These are phyloP conservation scores for Chelmon rostratus DNA, from an alignment of 2,797 vertebrate species.

Conservation along the genomic window DNA sequence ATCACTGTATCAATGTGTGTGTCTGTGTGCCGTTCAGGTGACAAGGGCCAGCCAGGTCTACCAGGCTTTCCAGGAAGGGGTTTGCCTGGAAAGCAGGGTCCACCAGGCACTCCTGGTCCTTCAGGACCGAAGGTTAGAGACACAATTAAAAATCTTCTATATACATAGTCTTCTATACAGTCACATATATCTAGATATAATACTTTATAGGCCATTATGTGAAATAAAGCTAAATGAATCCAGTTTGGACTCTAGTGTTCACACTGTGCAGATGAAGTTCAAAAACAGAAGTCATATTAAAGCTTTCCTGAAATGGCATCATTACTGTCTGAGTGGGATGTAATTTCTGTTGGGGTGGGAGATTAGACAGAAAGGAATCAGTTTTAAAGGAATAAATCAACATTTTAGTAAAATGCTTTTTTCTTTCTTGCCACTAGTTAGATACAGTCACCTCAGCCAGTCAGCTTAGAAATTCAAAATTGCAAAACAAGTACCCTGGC, in stretches of 20 bases:
- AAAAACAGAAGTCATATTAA: background rate
- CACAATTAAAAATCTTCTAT: background rate
- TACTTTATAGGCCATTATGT: background rate
- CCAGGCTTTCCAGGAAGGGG: slow-evolving; percentile 56
- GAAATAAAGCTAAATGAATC: background rate
- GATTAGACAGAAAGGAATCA: background rate
- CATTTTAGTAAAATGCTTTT: background rate
- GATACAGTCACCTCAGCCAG: background rate
- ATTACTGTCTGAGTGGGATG: background rate
- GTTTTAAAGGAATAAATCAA: too few relatives aligned
- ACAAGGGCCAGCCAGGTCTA: slow-evolving; percentile 71
- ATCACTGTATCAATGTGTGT: background rate
- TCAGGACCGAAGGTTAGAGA: slow-evolving; percentile 73
- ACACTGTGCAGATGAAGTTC: background rate
- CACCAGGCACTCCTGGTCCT: slow-evolving; percentile 64
- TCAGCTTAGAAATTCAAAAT: background rate
- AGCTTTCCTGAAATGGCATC: background rate
- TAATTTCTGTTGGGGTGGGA: background rate
- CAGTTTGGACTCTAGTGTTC: background rate
- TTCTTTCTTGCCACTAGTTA: background rate
- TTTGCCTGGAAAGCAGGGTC: slow-evolving; percentile 65
- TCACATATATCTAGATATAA: background rate
- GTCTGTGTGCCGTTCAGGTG: slow-evolving; percentile 61
- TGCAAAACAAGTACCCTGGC: too few relatives aligned
- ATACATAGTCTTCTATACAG: too few relatives aligned